Base-by-base conservation (phyloP, 2,888 invertebrate genomes). In the Aquatica leii region DNA sequence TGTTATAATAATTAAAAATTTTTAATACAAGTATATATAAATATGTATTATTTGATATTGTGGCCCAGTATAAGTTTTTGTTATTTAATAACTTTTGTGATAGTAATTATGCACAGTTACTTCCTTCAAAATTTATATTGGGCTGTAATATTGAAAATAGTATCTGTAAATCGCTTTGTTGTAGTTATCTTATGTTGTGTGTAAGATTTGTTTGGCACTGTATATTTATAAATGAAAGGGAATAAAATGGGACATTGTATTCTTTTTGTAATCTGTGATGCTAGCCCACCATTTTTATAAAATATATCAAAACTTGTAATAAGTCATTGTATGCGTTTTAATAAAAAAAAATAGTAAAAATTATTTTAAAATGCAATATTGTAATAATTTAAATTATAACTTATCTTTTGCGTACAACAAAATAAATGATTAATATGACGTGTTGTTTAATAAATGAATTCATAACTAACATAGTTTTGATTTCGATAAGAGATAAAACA, bases 171-270 rank as follows among this genome's bases (percentile, higher is more conserved):
- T 64, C 59, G 59, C 59, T 64, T 64, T 63, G 53, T 46, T 54
- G 53, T 64, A 56, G 55, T 64, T 52, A 53, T 24, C 24, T 24
- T 24, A 24, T 49, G 48, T 64, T 59, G 56, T 64, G 55, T 51
- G 55, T 56, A 51, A 49, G 43, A 58, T 63, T 52, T 64, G 63
- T 63, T 63, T 49, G 54, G 51, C 59, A 64, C 55, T 64, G 64
- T 64, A 64, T 64, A 64, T 64, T 64, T 64, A 64, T 63, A 64
- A 59, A 59, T 59, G 59, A 64, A 59, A 49, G 61, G 61, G 61
- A 43, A 37, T 55, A 55, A 61, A 61, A 35, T 37, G 50, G 50
- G 53, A 14, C 14, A 43, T 43, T 15, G 8, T 43, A 17, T 43
- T 17, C 8, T 24, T 49, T 24, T 49, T 21, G 20, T 49, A 49